Base-by-base conservation (phyloP, 2,797 vertebrate genomes). In the Tinamus major region DNA sequence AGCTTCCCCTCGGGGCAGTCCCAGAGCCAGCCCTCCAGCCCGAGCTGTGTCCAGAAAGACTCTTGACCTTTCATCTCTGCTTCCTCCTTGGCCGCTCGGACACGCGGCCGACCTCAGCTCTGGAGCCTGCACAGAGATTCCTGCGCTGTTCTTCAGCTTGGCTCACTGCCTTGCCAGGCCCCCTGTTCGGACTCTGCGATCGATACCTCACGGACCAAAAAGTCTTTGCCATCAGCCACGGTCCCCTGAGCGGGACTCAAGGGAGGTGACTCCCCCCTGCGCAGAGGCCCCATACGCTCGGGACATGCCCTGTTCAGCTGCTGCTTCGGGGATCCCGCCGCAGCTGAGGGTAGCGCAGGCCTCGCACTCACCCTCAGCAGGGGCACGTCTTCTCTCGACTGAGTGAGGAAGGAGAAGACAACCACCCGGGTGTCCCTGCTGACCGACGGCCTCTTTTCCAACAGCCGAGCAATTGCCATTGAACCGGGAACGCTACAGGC, bases 151-250 rank as follows among this genome's bases (percentile, higher is more conserved):
- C 3, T 62, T 61, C 26, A 56, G 46, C 74, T 91, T 1, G 0
- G 10, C 27, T 59, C 3, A 0, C 81, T 24, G 79, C 35, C 2
- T 46, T 70, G 39, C 65, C 55, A 17, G 13, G 51, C 89, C 33
- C 76, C 56, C 44, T 67, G 79, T 75, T 55, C 0, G 4, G 56
- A 82, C 41, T 35, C 80, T 35, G 61, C 86, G 69, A 29, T 94
- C 85, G 55, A 95, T 95, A 95, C 91, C 93, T 96, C 95, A 84
- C 68, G 65, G 46, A 88, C 77, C 65, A 84, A 71, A 49, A 74
- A 39, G 56, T 86, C 71, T 87, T 81, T 84, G 56, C 41, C 21
- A 26, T 77, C 91, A 62, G 64, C 87, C 77, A 5, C 59, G 80
- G 85, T 61, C 71, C 0, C 0, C 68, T 79, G 77, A 81, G 70